Evolutionary conservation across 1,140 invertebrate species (phyloP), one percentile per base, ranked within the genome.

Genomic region (Bombus pyrosoma): DNA sequence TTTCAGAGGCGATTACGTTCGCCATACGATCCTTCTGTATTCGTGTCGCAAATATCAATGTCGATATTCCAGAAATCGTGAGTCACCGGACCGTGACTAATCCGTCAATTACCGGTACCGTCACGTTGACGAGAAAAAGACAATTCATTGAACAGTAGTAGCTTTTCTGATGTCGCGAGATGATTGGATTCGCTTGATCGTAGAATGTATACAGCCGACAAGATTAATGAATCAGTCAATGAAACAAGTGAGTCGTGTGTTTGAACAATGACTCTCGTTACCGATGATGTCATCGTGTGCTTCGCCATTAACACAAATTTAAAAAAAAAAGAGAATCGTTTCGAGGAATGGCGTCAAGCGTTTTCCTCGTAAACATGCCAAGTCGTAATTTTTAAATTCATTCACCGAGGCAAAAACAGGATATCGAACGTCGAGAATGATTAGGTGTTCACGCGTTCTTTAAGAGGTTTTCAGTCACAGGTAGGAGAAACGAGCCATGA

Each of bases 11-110:
- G 68, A 80, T 39, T n/a, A 53, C n/a, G 43, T 18, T 53, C 39
- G 32, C 22, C 18, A 1, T 53, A 22, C 1, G 47, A 53, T 53
- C 15, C 18, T 18, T 53, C 18, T 22, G 41, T 43, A 75, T 68
- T 62, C 68, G 66, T 39, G 47, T 71, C 83, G 87, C 87, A 89
- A 88, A 83, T 73, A 72, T 86, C 75, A 68, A 81, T 82, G 68
- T 18, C 28, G 83, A 82, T 80, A 76, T 80, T 80, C 66, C 75
- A 59, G 53, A 76, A 64, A 68, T 68, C 81, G 34, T 88, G 87
- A 89, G 72, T 89, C 88, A 86, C 43, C 32, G 32, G 62, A 5
- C 18, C 41, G n/a, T 28, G 43, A 77, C 34, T 43, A 53, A 53
- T 53, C 47, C 47, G 12, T 69, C 62, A 59, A 83, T 68, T 68